These are phyloP conservation scores for Agriopis aurantiaria DNA, from an alignment of 2,888 invertebrate species.

Conservation along the genomic window DNA sequence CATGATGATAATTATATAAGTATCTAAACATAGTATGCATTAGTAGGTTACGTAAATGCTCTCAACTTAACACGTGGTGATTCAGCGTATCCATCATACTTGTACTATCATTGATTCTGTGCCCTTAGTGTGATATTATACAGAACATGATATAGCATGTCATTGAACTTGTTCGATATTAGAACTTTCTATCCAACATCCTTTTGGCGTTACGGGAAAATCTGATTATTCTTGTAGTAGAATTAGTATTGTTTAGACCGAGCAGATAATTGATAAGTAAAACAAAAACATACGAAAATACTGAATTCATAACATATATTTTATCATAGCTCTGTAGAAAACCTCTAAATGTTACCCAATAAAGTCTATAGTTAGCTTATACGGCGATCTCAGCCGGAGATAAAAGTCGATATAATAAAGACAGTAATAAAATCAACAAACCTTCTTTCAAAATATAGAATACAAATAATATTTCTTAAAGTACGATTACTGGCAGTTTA, in stretches of 20 bases:
- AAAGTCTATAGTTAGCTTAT: too few relatives aligned
- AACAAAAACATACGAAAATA: too few relatives aligned
- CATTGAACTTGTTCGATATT: constrained; percentile 9
- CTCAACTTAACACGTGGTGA: constrained; percentile 2
- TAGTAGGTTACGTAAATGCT: constrained; percentile 7
- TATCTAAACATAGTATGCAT: constrained; percentile 2
- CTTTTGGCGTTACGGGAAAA: background rate
- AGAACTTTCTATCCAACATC: constrained; percentile 5
- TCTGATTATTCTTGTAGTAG: too few relatives aligned
- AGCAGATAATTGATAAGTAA: too few relatives aligned
- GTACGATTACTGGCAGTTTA: constrained; percentile 46
- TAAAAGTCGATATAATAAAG: background rate
- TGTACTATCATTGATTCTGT: background rate
- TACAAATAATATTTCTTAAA: constrained; percentile 14
- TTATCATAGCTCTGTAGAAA: too few relatives aligned
- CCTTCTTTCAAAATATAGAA: constrained; percentile 12
- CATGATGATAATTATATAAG: background rate
- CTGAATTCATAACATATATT: too few relatives aligned
- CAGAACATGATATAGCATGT: constrained; percentile 1
- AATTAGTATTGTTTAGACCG: too few relatives aligned
- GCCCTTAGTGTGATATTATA: background rate
- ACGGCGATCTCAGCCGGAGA: too few relatives aligned
- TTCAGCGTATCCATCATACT: constrained; percentile 6
- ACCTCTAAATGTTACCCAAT: too few relatives aligned
- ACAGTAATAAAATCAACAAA: constrained; percentile 10